Percentiles rank a stretch among this genome's conserved stretches.
Evolutionary conservation across 2,797 vertebrate genomes (phyloP).

Genomic region (Masticophis lateralis): DNA sequence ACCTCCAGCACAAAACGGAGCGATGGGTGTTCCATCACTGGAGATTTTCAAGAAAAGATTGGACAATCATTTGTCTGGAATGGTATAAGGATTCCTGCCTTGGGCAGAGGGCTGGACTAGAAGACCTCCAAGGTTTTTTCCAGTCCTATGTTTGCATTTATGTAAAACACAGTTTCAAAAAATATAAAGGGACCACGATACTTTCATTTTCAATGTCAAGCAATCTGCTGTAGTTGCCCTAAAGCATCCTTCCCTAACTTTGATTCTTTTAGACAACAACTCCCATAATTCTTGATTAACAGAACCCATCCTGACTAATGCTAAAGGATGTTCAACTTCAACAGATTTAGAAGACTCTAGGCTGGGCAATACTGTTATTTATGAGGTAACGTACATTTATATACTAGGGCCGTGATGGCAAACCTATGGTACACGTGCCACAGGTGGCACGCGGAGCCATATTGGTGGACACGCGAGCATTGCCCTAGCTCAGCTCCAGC

Average conservation of each 20-base stretch:
- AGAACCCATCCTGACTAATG: background rate
- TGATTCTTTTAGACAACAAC: background rate
- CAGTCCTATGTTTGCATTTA: background rate
- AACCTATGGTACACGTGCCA: no score
- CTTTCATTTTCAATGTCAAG: background rate
- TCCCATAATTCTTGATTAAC: background rate
- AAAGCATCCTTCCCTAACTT: background rate
- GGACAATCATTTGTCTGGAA: background rate
- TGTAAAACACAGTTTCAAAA: background rate
- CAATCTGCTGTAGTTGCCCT: background rate
- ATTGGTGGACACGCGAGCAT: no score
- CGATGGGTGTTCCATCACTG: background rate
- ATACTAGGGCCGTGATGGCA: background rate
- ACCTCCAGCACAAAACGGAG: background rate
- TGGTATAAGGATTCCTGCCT: background rate
- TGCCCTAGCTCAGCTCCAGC: no score
- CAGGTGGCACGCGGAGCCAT: no score
- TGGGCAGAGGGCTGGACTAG: background rate
- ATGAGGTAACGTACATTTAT: background rate
- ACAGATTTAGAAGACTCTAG: background rate
- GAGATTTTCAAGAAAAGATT: background rate
- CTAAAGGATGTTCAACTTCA: background rate
- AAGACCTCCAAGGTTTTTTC: background rate
- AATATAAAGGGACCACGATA: no score
- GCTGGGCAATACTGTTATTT: background rate